Conservation (phyloP, 2,113 vertebrate genomes). For the Pelecanoides urinatrix region DNA sequence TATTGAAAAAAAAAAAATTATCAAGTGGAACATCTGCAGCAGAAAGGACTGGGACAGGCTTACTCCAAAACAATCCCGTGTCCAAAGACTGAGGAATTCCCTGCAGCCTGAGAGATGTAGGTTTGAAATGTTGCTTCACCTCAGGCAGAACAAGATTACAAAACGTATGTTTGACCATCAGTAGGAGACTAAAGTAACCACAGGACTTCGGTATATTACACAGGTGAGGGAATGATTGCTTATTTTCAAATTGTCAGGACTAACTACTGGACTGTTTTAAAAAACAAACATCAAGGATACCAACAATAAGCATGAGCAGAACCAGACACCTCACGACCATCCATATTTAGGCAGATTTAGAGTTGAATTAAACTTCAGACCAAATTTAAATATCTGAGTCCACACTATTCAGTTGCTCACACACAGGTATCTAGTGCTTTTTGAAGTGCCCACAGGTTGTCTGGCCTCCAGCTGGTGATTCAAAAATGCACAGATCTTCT, state of each 20-base stretch:
- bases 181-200: not conserved
- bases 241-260: not conserved
- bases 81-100: not conserved
- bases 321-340: not conserved
- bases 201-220: not conserved
- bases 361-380: not conserved
- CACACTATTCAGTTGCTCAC: not conserved
- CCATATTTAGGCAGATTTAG: not conserved
- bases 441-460: not conserved
- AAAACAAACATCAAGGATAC: not conserved
- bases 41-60: not conserved
- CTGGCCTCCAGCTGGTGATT: not conserved
- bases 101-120: not conserved
- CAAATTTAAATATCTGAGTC: not conserved
- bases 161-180: not conserved
- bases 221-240: not conserved
- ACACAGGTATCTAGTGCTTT: not conserved
- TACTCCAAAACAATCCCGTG: not conserved
- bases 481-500: not conserved
- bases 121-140: not conserved
- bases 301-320: not conserved
- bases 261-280: not conserved
- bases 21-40: not conserved
- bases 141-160: not conserved
- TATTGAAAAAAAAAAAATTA: not conserved